Conservation (phyloP, 1,140 invertebrate genomes). For the Liolophura sinensis region DNA sequence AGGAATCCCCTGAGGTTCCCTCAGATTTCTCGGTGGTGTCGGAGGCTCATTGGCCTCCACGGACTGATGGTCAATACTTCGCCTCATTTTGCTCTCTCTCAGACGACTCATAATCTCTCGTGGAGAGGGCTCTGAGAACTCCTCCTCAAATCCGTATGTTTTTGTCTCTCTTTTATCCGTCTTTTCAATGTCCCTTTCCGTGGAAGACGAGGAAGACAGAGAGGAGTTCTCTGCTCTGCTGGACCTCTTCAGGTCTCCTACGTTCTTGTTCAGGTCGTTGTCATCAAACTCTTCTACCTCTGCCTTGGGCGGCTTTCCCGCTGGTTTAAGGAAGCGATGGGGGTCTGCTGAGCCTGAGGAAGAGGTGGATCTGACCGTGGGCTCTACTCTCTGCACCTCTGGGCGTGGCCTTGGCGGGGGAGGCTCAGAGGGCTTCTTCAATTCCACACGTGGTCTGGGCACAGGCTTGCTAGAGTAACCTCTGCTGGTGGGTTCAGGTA, state of each 20-base stretch:
- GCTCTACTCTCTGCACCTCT: constrained; percentile 44
- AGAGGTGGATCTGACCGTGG: constrained; percentile 27
- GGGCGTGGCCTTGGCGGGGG: constrained; percentile 37
- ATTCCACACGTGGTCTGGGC: constrained; percentile 18
- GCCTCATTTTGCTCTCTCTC: constrained; percentile 41
- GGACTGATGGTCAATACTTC: constrained; percentile 46
- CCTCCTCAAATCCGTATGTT: constrained; percentile 39
- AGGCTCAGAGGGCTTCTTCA: constrained; percentile 28
- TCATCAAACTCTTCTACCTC: no score
- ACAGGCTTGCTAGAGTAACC: constrained; percentile 5
- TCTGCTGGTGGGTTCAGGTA: no score
- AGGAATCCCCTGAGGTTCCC: constrained; percentile 52
- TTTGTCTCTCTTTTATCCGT: no score
- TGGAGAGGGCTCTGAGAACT: constrained; percentile 47
- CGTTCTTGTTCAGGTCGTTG: no score
- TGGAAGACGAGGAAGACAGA: no score
- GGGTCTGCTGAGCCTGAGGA: constrained; percentile 15
- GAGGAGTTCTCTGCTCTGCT: no score
- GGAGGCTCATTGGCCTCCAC: constrained; percentile 7
- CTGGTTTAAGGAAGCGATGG: no score
- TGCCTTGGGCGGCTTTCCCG: no score
- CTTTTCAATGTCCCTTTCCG: no score
- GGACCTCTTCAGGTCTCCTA: no score
- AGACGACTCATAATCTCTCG: constrained; percentile 48
- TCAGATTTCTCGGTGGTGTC: constrained; percentile 31